These are phyloP conservation scores for Phaethon lepturus DNA, from an alignment of 2,113 vertebrate species.

Conservation along the genomic window DNA sequence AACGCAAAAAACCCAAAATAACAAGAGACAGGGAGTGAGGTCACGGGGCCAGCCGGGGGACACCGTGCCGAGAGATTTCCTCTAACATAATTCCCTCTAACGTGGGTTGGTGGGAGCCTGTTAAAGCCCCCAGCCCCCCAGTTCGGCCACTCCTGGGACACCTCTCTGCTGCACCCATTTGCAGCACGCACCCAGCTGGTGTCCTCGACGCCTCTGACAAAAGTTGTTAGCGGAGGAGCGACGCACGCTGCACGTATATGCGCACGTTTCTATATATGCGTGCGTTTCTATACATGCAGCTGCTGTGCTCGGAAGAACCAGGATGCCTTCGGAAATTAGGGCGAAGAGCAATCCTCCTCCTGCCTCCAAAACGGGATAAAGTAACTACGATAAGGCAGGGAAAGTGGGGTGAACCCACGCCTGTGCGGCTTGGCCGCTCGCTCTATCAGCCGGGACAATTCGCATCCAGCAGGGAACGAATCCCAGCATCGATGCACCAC, in stretches of 20 bases:
- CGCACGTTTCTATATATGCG: not conserved
- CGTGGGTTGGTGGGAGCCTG: not conserved
- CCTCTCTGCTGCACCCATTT: not conserved
- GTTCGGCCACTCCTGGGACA: no score
- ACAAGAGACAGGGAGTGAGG: not conserved
- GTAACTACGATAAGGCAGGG: not conserved
- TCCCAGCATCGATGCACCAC: not conserved
- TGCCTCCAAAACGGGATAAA: not conserved
- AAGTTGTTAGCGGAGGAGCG: not conserved
- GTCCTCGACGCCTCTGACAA: not conserved
- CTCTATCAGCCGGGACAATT: not conserved
- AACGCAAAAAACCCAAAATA: not conserved
- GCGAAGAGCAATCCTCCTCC: not conserved
- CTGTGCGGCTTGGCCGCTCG: rapidly evolving
- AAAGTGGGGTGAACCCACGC: rapidly evolving
- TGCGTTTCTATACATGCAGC: not conserved
- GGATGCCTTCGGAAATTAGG: not conserved
- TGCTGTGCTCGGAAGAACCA: not conserved
- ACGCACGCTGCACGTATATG: not conserved
- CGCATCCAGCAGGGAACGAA: not conserved
- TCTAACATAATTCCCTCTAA: not conserved
- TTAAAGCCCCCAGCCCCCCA: not conserved
- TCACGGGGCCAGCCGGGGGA: not conserved
- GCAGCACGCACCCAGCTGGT: rapidly evolving
- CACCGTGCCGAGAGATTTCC: not conserved